Base-by-base conservation (phyloP, 37 sponge, comb jelly and placozoan species). In the Axinella damicornis region DNA sequence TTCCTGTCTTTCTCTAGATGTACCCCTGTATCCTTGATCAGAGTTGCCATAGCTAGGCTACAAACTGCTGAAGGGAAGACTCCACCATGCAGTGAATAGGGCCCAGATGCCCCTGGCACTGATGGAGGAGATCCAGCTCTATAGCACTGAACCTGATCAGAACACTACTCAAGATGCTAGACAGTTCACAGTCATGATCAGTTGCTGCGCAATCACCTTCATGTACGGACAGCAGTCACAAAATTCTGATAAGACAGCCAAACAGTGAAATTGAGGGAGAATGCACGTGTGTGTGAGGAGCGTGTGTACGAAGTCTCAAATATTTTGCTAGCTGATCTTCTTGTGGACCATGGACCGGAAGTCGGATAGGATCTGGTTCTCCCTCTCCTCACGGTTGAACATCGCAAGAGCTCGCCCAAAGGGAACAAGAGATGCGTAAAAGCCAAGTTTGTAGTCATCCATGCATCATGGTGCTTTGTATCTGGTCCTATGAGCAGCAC, bases 341-440 rank as follows among this genome's bases (percentile, higher is more conserved):
- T 94, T 85, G 77, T 97, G 98, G 22, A 99, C 88, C 97, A 99
- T 94, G 36, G 90, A 78, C 33, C 96, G 70, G 90, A 99, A 99
- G 55, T 85, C 93, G 0, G 97, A 89, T 0, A 99, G 59, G 1
- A 99, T 85, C 81, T 91, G 84, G 70, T 90, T 94, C 81, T 99
- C 99, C 41, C 95, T 91, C 85, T 99, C 99, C 39, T 95, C 99
- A 17, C 93, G 76, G 79, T 91, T 99, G 81, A 94, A 92, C 65
- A 85, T 85, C 27, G 97, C 94, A 65, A 99, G 92, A n/a, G 99
- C 99, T 62, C 91, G 73, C 41, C 98, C 84, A 38, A 16, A 56
- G n/a, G n/a, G n/a, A n/a, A n/a, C n/a, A n/a, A n/a, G 2, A 20
- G 22, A 6, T 5, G 35, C 1, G 64, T 22, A 2, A 77, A 20